Percentiles rank a stretch among this genome's conserved stretches.
Evolutionary conservation across 2,113 vertebrate genomes (phyloP).

Genomic region (Oreochromis spilurus): DNA sequence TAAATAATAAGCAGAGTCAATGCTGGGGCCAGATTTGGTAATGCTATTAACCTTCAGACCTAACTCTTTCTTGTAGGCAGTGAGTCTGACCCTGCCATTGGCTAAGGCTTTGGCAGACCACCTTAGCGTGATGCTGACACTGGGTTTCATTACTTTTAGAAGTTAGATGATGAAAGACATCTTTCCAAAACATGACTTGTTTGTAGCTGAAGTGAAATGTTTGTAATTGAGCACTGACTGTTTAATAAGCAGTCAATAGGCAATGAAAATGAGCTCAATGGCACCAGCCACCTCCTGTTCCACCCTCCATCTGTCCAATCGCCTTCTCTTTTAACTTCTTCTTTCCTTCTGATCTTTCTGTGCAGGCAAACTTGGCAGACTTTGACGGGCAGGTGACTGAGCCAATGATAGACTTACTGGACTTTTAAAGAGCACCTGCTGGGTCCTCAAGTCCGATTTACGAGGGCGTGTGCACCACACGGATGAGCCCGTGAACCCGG

Average conservation of each 20-base stretch:
- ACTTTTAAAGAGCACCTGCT: not conserved
- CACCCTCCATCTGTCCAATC: not conserved
- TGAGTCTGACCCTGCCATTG: not conserved
- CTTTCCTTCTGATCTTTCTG: not conserved
- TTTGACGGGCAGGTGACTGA: not conserved
- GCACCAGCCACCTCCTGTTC: not conserved
- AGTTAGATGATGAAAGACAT: not conserved
- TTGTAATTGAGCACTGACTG: not conserved
- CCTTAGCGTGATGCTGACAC: not conserved
- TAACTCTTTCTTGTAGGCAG: not conserved
- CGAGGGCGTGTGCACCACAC: not conserved
- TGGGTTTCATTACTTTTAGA: not conserved
- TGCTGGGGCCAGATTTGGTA: not conserved
- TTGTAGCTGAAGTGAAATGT: not conserved
- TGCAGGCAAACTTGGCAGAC: constrained; percentile 9
- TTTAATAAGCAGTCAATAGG: not conserved
- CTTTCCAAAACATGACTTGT: not conserved
- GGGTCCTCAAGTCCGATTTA: not conserved
- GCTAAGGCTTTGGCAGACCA: not conserved
- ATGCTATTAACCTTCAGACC: not conserved
- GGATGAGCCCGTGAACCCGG: not conserved
- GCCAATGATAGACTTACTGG: not conserved
- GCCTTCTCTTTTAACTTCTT: not conserved
- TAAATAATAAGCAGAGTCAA: not conserved
- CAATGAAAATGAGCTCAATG: not conserved